Conservation (phyloP, 2,797 vertebrate genomes). For the Scarus forsteni region DNA sequence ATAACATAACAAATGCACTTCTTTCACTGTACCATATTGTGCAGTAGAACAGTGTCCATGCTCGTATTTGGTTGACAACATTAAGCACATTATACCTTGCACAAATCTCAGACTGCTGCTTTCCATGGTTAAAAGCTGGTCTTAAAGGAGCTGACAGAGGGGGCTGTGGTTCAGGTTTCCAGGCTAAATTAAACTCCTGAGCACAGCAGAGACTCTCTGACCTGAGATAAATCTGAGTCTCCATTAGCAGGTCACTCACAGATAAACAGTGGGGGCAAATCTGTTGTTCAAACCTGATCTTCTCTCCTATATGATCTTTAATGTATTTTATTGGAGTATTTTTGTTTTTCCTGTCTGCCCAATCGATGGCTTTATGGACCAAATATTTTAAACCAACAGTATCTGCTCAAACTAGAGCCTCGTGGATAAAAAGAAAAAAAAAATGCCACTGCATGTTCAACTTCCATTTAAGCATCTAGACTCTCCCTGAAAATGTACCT, state of each 20-base stretch:
- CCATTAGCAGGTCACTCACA: conserved; percentile 15
- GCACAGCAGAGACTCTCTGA: conserved; percentile 63
- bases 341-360: background rate
- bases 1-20: background rate
- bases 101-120: conserved; percentile 6
- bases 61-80: conserved; percentile 3
- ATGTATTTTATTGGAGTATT: background rate
- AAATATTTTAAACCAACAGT: background rate
- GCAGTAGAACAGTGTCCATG: background rate
- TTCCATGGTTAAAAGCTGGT: conserved; percentile 1
- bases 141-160: conserved; percentile 58
- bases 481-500: conserved; percentile 34
- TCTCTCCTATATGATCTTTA: background rate
- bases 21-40: background rate
- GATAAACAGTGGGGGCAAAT: conserved; percentile 6
- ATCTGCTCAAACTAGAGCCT: conserved; percentile 12
- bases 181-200: conserved; percentile 80
- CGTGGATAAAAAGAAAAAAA: conserved; percentile 21
- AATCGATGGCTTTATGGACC: background rate
- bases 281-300: background rate
- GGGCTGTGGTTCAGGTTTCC: conserved; percentile 64
- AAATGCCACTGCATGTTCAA: conserved; percentile 4
- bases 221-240: conserved; percentile 64
- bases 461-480: conserved; percentile 27
- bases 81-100: background rate